Conservation (phyloP, 2,113 vertebrate species). For the Lasiurus cinereus region DNA sequence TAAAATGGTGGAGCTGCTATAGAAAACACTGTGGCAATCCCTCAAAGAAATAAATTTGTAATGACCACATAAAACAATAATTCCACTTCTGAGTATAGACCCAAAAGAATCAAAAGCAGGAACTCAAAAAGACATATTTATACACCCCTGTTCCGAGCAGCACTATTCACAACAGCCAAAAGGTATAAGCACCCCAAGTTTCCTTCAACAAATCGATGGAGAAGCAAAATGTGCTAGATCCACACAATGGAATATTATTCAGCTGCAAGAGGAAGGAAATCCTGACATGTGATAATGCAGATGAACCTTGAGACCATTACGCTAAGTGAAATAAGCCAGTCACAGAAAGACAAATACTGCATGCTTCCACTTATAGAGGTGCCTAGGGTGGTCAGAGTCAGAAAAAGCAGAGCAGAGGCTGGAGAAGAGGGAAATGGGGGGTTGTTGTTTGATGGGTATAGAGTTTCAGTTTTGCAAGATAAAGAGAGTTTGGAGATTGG, state of each 20-base stretch:
- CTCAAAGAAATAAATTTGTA: not conserved
- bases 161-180: not conserved
- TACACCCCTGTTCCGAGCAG: not conserved
- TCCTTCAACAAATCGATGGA: not conserved
- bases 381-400: not conserved
- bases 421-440: not conserved
- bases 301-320: not conserved
- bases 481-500: not conserved
- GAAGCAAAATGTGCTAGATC: not conserved
- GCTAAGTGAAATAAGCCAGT: conserved; percentile 32
- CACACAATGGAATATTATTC: not conserved
- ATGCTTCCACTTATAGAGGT: not conserved
- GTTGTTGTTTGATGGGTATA: not conserved
- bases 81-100: not conserved
- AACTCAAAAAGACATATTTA: not conserved
- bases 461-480: not conserved
- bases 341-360: not conserved
- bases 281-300: not conserved
- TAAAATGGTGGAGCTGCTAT: not conserved
- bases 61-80: not conserved
- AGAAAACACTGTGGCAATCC: not conserved
- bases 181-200: not conserved
- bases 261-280: not conserved
- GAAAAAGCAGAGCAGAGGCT: not conserved
- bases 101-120: not conserved